Conservation (phyloP, 2,888 invertebrate genomes). For the Stegana nigrithorax region DNA sequence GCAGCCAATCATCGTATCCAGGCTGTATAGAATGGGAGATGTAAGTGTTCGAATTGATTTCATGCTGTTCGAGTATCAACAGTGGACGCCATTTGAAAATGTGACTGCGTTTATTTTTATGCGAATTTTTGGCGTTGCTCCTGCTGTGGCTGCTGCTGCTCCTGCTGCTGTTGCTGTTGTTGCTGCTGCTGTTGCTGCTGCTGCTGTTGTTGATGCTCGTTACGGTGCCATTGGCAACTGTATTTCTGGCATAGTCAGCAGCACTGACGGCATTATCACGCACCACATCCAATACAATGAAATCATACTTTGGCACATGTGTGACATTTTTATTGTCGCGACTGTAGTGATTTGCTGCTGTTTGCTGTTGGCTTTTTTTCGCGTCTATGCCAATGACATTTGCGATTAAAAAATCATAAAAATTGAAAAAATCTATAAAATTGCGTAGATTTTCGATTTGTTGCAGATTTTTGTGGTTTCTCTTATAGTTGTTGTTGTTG, state of each 20-base stretch:
- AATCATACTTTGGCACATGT: conserved; percentile 55
- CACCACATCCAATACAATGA: conserved; percentile 66
- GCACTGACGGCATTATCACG: conserved; percentile 30
- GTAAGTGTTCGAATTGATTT: conserved; percentile 55
- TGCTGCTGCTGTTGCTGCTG: conserved; percentile 4
- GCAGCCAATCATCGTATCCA: conserved; percentile 67
- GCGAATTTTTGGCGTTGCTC: conserved; percentile 1
- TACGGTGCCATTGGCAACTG: conserved; percentile 9
- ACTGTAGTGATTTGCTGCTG: neutral
- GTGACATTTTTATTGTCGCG: neutral
- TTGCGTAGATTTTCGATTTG: conserved; percentile 52
- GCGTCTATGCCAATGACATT: conserved; percentile 33
- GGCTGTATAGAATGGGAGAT: conserved; percentile 67
- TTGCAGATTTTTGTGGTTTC: conserved; percentile 16
- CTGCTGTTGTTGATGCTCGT: conserved; percentile 5
- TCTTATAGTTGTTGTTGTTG: neutral
- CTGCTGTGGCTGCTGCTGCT: conserved; percentile 1
- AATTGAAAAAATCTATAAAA: conserved; percentile 65
- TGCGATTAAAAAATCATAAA: conserved; percentile 66
- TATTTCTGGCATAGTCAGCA: conserved; percentile 23
- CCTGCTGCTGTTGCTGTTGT: conserved; percentile 26
- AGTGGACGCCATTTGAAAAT: conserved; percentile 66
- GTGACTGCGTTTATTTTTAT: neutral
- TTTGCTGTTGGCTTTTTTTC: too few relatives aligned
- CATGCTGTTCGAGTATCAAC: conserved; percentile 65